phyloP scores from a whole-genome alignment of 2,113 vertebrate species.

The Anguilla rostrata region DNA sequence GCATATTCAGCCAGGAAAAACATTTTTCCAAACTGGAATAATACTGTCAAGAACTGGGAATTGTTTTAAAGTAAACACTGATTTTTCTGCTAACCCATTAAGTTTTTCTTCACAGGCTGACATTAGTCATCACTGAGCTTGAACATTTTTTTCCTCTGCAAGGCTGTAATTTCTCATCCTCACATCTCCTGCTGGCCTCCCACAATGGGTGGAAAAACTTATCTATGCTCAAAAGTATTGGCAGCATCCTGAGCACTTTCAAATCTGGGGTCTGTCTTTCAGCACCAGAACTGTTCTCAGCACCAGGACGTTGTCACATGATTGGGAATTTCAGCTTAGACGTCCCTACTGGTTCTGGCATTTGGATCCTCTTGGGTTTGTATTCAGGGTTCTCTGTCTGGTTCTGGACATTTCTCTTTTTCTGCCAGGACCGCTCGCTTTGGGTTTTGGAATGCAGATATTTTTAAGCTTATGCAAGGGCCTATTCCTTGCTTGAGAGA shows the following conservation, averaged over 20 bases:
- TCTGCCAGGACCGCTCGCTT: too few relatives aligned
- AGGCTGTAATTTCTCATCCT: not conserved
- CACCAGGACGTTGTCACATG: not conserved
- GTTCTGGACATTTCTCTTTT: not conserved
- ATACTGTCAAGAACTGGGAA: not conserved
- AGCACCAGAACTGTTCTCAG: too few relatives aligned
- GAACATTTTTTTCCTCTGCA: not conserved
- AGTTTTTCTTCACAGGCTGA: not conserved
- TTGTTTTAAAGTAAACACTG: not conserved
- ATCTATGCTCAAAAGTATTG: not conserved
- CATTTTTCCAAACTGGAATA: not conserved
- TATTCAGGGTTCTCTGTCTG: not conserved
- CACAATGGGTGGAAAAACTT: not conserved
- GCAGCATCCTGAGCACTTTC: not conserved
- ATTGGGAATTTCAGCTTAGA: not conserved
- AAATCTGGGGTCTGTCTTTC: too few relatives aligned
- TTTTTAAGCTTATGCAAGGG: too few relatives aligned
- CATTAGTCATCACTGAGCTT: conserved; percentile 1
- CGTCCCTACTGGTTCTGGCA: not conserved
- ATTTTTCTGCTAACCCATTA: not conserved
- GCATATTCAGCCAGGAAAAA: not conserved
- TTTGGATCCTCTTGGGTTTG: not conserved
- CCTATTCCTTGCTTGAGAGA: too few relatives aligned
- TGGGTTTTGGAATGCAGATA: too few relatives aligned
- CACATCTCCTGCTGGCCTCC: not conserved